Evolutionary conservation across 2,888 invertebrate species (phyloP), one percentile per base, ranked within the genome.

Genomic region (Sycophila texana): DNA sequence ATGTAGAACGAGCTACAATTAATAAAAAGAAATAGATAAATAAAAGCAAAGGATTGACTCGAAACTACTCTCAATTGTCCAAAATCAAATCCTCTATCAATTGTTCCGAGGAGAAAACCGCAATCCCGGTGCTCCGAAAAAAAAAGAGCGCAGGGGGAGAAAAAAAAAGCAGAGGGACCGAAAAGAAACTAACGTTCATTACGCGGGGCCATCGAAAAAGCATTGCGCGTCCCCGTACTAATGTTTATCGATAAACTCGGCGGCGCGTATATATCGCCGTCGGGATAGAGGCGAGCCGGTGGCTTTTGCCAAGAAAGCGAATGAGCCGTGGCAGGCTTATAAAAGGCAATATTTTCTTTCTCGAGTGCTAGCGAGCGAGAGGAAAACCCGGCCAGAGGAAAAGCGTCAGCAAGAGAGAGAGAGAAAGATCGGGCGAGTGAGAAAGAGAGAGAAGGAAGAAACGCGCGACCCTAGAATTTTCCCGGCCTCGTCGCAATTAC

Each of bases 401-500:
- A 39, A 72, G 30, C n/a, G 51, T 16, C 14, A 30, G 26, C 16
- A 22, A 49, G 22, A 63, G 55, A 61, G 30, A 18, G 51, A 30
- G 20, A 63, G 13, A 26, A 1, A 3, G 26, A 26, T 26, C 26
- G 70, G 5, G 20, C 5, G 49, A 74, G 65, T 66, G n/a, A 51
- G 55, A 74, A 70, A 78, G 67, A 75, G 80, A 22, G 65, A 72
- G 73, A 79, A 80, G 81, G 77, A 81, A 80, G 72, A 75, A 71
- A 66, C 20, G 13, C 39, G 18, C 49, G 20, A 53, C 20, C 58
- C 16, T 58, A 78, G 74, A 73, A 65, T 65, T 74, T 74, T 71
- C 66, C 66, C 26, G 68, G 68, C 80, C 60, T 68, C 57, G 80
- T 81, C 81, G 87, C 88, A 88, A 89, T 89, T 88, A 89, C 88